Conservation (phyloP, 2,888 invertebrate species). For the Eudiplozoon nipponicum region DNA sequence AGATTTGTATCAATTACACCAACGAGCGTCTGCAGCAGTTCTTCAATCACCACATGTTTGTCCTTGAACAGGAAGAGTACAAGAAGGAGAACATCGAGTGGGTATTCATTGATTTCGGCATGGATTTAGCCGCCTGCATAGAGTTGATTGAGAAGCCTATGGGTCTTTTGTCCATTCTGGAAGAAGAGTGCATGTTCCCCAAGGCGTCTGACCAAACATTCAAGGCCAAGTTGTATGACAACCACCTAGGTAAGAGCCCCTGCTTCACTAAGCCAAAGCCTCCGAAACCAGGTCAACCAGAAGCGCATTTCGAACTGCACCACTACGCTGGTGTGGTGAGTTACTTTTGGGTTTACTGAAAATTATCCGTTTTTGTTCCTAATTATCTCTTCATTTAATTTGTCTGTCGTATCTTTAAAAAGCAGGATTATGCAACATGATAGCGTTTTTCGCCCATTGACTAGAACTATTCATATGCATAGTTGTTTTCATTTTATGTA, state of each 20-base stretch:
- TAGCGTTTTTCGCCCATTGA: too few species aligned
- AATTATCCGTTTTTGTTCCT: too few species aligned
- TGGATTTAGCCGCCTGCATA: conserved; percentile 75
- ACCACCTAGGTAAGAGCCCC: conserved; percentile 54
- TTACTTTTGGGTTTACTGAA: too few species aligned
- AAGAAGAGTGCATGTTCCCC: conserved; percentile 99
- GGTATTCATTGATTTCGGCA: conserved; percentile 82
- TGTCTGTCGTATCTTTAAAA: too few species aligned
- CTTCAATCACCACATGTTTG: conserved; percentile 91
- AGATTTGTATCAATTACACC: conserved; percentile 88
- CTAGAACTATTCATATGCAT: too few species aligned
- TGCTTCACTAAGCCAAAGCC: conserved; percentile 25
- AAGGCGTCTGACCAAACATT: conserved; percentile 94
- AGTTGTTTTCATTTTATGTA: too few species aligned
- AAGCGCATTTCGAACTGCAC: conserved; percentile 88
- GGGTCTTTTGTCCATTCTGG: conserved; percentile 99
- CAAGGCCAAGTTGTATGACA: conserved; percentile 85
- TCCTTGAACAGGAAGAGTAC: conserved; percentile 81
- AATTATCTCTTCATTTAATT: too few species aligned
- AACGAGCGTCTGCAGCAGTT: conserved; percentile 86
- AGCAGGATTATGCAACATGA: too few species aligned
- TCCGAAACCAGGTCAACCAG: conserved; percentile 31
- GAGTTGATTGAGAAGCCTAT: conserved; percentile 54
- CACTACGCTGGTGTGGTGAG: conserved; percentile 89
- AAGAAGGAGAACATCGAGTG: conserved; percentile 67